Base-by-base conservation (phyloP, 2,113 vertebrate species). In the Oryctolagus cuniculus region DNA sequence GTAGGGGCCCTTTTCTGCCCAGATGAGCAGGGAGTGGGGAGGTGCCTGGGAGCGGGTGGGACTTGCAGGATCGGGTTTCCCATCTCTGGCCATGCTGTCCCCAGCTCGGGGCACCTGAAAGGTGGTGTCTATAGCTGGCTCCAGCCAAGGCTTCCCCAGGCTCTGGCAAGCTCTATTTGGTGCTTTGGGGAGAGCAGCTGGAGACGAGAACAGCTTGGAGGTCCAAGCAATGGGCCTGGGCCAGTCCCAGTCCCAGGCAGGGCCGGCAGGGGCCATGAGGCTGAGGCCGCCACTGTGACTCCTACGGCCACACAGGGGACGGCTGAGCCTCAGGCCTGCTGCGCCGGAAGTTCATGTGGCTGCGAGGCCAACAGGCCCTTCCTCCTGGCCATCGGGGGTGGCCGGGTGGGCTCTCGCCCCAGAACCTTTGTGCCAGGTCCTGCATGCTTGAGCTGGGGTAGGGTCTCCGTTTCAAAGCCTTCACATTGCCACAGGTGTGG, bases 371-470 rank as follows among this genome's bases (percentile, higher is more conserved):
- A 25, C 29, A 27, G 38, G 21, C 80, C 51, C 63, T 51, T 79
- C n/a, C 25, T 22, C 6, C 8, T 22, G 38, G 12, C 22, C 3
- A 0, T 49, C 27, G 0, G 0, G 25, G 61, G 6, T 10, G 58
- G 73, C 69, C 73, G 36, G 77, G 27, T 0, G 2, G 38, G 64
- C 27, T 74, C 78, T 72, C 53, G 75, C 34, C 25, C 3, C 6
- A 64, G 72, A 27, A 21, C 34, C 29, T 88, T 86, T 17, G 19
- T 3, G 19, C 0, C 11, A 15, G 21, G 63, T 82, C 66, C 19
- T 34, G 27, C 27, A 44, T 44, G 38, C 10, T 34, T 24, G 36
- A 21, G 70, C 34, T 77, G 93, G 24, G 31, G 82, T 13, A 61
- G 29, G 29, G 5, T 44, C 22, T 91, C n/a, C 15, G 0, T 16